Base-by-base conservation (phyloP, 2,888 invertebrate species). In the Coenonympha arcania region DNA sequence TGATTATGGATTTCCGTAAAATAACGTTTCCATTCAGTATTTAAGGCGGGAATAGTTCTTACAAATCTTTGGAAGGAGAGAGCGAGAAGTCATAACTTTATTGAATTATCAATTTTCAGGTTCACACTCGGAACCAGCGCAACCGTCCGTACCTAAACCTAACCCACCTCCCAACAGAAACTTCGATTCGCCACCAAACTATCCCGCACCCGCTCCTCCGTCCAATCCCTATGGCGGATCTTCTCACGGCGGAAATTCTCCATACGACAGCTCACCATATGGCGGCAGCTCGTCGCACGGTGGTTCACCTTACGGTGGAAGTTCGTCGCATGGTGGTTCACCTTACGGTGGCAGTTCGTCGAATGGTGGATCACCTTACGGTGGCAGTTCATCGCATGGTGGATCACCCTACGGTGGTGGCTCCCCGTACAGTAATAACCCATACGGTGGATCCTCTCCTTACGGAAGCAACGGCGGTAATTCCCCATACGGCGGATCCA, bases 121-220 rank as follows among this genome's bases (percentile, higher is more conserved):
- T 16, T 76, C 81, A 5, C 74, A 87, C 53, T 61, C 82, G 2
- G 78, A 76, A 48, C 84, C 86, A 20, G 63, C 70, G 1, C 65
- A 68, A 44, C 79, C 81, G 11, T 58, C 71, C n/a, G 63, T 59
- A 2, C 64, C 77, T 0, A 74, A 65, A 15, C 73, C 76, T 0
- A 73, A 67, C 42, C 81, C 79, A 50, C 55, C 72, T 9, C 77
- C 81, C 3, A 58, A 74, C 6, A 62, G 64, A 24, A 34, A 73
- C 58, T 74, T 68, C 44, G 83, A 86, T 47, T 69, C 74, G 2
- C 61, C 73, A 1, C 87, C 87, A 3, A 75, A 70, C 58, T 86
- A 87, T 63, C 76, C 82, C 6, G 78, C 86, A n/a, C 87, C 86
- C 0, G 75, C 79, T 0, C 79, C 85, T 0, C 84, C 85, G 1